phyloP scores from a whole-genome alignment of 2,797 vertebrate species.

The Semaprochilodus insignis region DNA sequence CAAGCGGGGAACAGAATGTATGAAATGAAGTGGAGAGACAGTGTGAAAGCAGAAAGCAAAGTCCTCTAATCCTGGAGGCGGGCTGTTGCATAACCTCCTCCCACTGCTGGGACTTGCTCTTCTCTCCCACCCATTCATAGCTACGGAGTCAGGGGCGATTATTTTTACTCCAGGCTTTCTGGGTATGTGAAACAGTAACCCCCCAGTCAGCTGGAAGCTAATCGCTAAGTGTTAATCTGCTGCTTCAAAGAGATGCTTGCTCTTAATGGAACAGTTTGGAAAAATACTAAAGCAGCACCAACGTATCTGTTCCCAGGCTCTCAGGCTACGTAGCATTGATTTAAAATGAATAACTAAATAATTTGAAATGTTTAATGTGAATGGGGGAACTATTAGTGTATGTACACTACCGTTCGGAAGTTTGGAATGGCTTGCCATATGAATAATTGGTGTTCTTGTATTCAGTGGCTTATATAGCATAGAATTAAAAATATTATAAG shows the following conservation, averaged over 20 bases:
- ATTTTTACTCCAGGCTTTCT: conserved; percentile 77
- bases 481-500: too few relatives aligned
- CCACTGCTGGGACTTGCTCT: conserved; percentile 26
- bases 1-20: conserved; percentile 49
- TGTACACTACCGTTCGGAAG: too few relatives aligned
- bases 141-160: conserved; percentile 77
- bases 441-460: too few relatives aligned
- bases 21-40: conserved; percentile 57
- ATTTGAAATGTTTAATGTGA: too few relatives aligned
- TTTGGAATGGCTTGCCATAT: too few relatives aligned
- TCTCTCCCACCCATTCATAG: conserved; percentile 68
- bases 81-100: conserved; percentile 62
- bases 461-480: too few relatives aligned
- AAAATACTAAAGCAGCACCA: conserved; percentile 34
- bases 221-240: conserved; percentile 81
- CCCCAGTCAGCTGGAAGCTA: conserved; percentile 77
- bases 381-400: too few relatives aligned
- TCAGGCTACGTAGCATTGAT: background rate
- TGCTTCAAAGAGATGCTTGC: conserved; percentile 77
- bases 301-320: background rate
- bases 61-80: conserved; percentile 58
- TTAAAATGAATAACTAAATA: too few relatives aligned
- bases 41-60: conserved; percentile 47
- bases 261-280: conserved; percentile 70
- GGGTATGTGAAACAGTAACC: conserved; percentile 81